phyloP scores from a whole-genome alignment of 1,140 invertebrate genomes.

The Dryas iulia region DNA sequence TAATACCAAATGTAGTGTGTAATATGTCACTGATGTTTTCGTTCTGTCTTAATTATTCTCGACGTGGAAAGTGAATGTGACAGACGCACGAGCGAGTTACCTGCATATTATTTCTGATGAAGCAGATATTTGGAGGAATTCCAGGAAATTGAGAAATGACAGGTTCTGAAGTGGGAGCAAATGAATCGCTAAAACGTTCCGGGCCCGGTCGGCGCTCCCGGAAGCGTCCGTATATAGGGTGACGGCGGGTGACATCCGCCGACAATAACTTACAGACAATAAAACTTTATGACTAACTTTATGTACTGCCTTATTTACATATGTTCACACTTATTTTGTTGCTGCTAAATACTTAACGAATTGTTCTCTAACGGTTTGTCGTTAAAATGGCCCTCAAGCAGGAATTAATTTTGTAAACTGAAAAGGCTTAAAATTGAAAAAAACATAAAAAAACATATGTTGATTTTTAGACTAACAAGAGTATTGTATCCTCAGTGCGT shows the following conservation, averaged over 20 bases:
- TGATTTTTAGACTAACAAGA: too few relatives aligned
- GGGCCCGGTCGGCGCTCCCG: slow-evolving; percentile 33
- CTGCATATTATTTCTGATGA: too few relatives aligned
- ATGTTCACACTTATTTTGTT: neutral
- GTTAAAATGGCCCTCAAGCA: neutral
- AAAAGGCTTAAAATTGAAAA: too few relatives aligned
- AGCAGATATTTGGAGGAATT: neutral
- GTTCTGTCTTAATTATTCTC: too few relatives aligned
- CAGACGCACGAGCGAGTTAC: too few relatives aligned
- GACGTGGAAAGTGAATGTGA: too few relatives aligned
- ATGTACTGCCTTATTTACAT: neutral
- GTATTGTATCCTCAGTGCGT: too few relatives aligned
- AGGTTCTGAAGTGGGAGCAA: neutral
- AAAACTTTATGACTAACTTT: neutral
- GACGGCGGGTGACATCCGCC: slow-evolving; percentile 18
- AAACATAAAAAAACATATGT: too few relatives aligned
- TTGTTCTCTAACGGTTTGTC: neutral
- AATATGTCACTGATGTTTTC: too few relatives aligned
- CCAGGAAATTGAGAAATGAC: neutral
- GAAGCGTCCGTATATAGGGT: slow-evolving; percentile 31
- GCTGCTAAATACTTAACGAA: neutral
- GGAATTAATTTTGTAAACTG: too few relatives aligned
- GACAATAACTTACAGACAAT: slow-evolving; percentile 4
- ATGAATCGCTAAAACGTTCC: slow-evolving; percentile 1
- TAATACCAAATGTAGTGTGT: too few relatives aligned